These are phyloP conservation scores for Spea bombifrons DNA, from an alignment of 2,113 vertebrate genomes.

Conservation along the genomic window DNA sequence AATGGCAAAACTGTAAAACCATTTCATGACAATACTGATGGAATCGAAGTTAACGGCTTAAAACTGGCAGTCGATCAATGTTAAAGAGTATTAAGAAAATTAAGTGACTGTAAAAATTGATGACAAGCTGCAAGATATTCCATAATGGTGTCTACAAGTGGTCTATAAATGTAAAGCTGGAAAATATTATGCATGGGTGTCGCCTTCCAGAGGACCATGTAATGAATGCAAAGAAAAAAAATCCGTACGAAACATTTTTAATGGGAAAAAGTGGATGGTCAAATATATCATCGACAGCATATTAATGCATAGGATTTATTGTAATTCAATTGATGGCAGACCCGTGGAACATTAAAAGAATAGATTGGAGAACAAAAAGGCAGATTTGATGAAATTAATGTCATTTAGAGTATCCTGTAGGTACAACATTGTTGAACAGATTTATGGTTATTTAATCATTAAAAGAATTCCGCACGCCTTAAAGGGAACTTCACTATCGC, in stretches of 20 bases:
- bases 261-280: constrained; percentile 2
- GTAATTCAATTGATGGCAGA: constrained; percentile 5
- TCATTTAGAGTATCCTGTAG: not conserved
- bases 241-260: constrained; percentile 25
- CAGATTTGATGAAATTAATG: not conserved
- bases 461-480: not conserved
- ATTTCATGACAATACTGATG: constrained; percentile 31
- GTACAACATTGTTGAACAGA: not conserved
- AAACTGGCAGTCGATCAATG: constrained; percentile 44
- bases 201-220: not conserved
- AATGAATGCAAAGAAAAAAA: not conserved
- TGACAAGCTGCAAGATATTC: constrained; percentile 32
- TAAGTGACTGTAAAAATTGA: constrained; percentile 44
- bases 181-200: constrained; percentile 23
- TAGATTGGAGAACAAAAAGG: not conserved
- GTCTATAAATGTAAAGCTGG: constrained; percentile 29
- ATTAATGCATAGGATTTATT: constrained; percentile 9
- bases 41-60: constrained; percentile 29
- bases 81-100: constrained; percentile 47
- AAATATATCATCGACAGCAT: constrained; percentile 17
- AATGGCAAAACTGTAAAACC: constrained; percentile 18
- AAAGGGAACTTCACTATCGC: not conserved
- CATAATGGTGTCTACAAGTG: constrained; percentile 24
- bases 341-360: not conserved
- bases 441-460: not conserved